Evolutionary conservation across 2,888 invertebrate species (phyloP).

Genomic region (Capitulum mitella): DNA sequence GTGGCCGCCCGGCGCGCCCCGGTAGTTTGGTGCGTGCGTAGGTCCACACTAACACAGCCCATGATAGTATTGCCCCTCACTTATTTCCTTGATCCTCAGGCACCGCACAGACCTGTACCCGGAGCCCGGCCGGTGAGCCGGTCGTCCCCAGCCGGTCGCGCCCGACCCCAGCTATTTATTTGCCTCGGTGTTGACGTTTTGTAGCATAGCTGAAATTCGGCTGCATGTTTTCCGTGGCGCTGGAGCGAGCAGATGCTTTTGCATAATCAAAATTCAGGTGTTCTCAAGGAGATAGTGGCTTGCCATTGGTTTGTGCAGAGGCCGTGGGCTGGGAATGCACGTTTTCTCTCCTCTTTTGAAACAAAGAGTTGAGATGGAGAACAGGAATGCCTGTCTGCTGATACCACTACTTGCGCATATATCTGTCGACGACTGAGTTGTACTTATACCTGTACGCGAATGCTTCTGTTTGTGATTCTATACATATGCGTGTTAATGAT

Average conservation of each 20-base stretch:
- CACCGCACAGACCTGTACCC: neutral
- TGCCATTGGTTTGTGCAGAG: neutral
- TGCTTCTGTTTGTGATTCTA: neutral
- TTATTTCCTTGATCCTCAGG: neutral
- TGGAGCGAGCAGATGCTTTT: no score
- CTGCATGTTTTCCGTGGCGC: no score
- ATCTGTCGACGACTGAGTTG: neutral
- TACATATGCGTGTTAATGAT: neutral
- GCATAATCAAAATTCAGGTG: conserved; percentile 16
- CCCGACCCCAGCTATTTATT: conserved; percentile 15
- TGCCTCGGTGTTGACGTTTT: neutral
- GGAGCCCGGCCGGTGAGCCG: neutral
- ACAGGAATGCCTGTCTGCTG: neutral
- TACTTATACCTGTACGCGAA: neutral
- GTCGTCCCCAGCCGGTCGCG: neutral
- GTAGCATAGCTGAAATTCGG: neutral
- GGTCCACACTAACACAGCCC: conserved; percentile 6
- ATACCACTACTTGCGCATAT: neutral
- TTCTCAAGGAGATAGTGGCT: conserved; percentile 11
- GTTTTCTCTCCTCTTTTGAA: conserved; percentile 14
- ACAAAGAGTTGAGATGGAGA: neutral
- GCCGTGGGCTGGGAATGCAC: neutral
- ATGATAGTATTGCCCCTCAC: neutral
- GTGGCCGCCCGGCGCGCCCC: neutral
- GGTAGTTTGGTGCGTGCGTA: neutral